phyloP scores from a whole-genome alignment of 1,140 invertebrate species.

The Dendrolimus punctatus region DNA sequence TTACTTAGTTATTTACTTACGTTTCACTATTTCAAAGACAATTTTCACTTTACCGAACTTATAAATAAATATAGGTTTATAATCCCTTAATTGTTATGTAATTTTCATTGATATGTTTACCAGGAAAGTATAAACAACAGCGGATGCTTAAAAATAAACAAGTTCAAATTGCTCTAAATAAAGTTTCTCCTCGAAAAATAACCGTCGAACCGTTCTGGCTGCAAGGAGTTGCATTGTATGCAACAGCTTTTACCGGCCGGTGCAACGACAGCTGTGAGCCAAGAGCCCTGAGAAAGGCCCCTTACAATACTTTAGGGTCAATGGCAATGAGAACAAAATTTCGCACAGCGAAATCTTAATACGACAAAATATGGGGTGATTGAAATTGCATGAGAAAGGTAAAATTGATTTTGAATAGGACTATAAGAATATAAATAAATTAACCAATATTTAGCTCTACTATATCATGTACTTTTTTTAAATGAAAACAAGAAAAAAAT shows the following conservation, averaged over 20 bases:
- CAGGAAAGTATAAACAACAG: too few species aligned
- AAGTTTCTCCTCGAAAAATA: slow-evolving; percentile 10
- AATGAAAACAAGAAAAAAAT: too few species aligned
- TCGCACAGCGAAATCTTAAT: slow-evolving; percentile 32
- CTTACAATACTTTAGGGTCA: slow-evolving; percentile 31
- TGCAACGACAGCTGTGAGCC: slow-evolving; percentile 39
- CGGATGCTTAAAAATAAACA: neutral
- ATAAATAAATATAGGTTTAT: too few species aligned
- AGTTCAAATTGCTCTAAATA: neutral
- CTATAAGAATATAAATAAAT: too few species aligned
- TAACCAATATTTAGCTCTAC: too few species aligned
- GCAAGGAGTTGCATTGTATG: slow-evolving; percentile 18
- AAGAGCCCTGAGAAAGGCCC: slow-evolving; percentile 33
- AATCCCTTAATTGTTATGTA: too few species aligned
- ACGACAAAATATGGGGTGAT: slow-evolving; percentile 31
- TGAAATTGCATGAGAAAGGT: neutral
- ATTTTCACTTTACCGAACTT: too few species aligned
- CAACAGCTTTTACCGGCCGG: slow-evolving; percentile 18
- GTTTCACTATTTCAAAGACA: too few species aligned
- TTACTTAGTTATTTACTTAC: too few species aligned
- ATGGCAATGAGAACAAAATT: slow-evolving; percentile 37
- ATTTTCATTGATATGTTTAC: too few species aligned
- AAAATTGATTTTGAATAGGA: neutral
- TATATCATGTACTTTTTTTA: too few species aligned
- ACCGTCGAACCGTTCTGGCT: slow-evolving; percentile 27